phyloP scores from a whole-genome alignment of 92 coral and sea anemone genomes.

The Heteractis magnifica region DNA sequence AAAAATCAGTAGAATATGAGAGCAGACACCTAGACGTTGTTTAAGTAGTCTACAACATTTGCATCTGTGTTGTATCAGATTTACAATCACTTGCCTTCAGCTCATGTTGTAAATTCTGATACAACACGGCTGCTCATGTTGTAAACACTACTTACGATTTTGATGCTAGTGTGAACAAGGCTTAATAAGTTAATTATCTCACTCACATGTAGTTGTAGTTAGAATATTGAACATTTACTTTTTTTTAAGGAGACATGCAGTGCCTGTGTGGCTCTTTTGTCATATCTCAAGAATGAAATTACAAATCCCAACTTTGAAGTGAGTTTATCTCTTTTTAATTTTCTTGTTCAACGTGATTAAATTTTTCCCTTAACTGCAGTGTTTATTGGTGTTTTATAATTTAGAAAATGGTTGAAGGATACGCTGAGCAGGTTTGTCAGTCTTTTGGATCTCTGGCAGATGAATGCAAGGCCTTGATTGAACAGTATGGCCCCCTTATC shows the following conservation, averaged over 20 bases:
- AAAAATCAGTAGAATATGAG: too few species aligned
- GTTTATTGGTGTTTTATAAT: background rate
- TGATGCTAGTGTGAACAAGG: too few species aligned
- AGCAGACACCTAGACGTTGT: too few species aligned
- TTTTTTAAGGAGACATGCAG: slow-evolving; percentile 7
- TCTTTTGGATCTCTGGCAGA: slow-evolving; percentile 45
- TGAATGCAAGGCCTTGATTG: slow-evolving; percentile 38
- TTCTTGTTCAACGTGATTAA: background rate
- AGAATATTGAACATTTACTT: background rate
- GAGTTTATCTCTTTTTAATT: background rate
- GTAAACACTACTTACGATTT: too few species aligned
- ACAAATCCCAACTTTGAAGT: background rate
- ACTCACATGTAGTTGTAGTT: too few species aligned
- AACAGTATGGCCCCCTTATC: slow-evolving; percentile 43
- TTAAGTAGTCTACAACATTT: too few species aligned
- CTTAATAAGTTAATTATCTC: too few species aligned
- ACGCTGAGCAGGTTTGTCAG: slow-evolving; percentile 56
- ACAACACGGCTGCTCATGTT: too few species aligned
- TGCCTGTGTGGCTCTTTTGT: slow-evolving; percentile 4
- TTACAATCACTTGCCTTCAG: too few species aligned
- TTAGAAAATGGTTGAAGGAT: slow-evolving; percentile 49
- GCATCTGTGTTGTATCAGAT: too few species aligned
- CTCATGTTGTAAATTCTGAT: too few species aligned
- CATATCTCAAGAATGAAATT: background rate
- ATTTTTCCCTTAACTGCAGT: background rate